Percentiles rank a stretch among this genome's conserved stretches.
These are phyloP conservation scores for Myotis pilosus DNA, from an alignment of 2,797 vertebrate genomes.

Conservation along the genomic window DNA sequence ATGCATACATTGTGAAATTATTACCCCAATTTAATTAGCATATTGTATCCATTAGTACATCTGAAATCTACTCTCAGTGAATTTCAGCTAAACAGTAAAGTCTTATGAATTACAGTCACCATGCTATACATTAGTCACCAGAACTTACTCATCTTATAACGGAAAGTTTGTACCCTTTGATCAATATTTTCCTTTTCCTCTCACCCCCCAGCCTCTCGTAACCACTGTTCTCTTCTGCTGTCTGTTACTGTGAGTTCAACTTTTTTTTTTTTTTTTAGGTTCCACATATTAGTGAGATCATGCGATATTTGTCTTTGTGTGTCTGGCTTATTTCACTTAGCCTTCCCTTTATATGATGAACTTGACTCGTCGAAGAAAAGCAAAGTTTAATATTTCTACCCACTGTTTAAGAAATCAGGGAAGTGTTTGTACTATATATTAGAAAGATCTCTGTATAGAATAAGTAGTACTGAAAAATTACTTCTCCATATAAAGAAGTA, in stretches of 20 bases:
- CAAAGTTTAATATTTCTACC: not conserved
- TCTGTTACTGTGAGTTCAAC: not conserved
- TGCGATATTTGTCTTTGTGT: not conserved
- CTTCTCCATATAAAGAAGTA: conserved; percentile 1
- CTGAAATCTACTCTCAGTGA: not conserved
- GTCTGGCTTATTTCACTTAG: conserved; percentile 31
- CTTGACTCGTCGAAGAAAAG: not conserved
- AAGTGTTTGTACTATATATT: not conserved
- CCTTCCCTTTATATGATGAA: not conserved
- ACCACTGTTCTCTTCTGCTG: not conserved
- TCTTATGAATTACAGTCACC: not conserved
- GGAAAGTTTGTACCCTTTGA: not conserved
- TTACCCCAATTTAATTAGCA: not conserved
- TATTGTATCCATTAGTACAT: not conserved
- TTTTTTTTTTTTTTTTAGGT: not conserved
- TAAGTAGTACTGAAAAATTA: conserved; percentile 9
- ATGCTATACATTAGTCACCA: not conserved
- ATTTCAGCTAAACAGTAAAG: not conserved
- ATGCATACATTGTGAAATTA: not conserved
- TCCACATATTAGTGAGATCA: not conserved
- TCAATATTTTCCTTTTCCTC: not conserved
- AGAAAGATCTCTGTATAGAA: conserved; percentile 10
- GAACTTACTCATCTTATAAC: not conserved
- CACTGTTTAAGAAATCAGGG: not conserved
- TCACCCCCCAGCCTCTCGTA: not conserved